phyloP scores from a whole-genome alignment of 1,140 invertebrate species.

The Limonius californicus region DNA sequence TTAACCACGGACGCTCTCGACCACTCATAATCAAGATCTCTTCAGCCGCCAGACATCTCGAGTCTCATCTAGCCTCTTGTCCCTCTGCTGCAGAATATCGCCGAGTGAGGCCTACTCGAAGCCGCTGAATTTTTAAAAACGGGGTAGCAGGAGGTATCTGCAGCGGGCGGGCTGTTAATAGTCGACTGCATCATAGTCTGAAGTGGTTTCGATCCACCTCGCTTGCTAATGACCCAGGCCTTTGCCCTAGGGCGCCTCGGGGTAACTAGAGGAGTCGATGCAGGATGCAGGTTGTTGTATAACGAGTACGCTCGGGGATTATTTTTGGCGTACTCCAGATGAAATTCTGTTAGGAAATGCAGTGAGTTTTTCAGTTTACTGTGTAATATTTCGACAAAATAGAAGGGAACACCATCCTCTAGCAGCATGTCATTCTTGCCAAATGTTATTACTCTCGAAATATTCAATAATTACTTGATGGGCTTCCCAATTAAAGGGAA shows the following conservation, averaged over 20 bases:
- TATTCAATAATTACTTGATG: too few relatives aligned
- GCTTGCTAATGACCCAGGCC: background rate
- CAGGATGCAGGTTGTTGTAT: too few relatives aligned
- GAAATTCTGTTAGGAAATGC: too few relatives aligned
- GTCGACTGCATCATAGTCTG: constrained; percentile 4
- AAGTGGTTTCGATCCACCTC: background rate
- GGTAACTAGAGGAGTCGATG: too few relatives aligned
- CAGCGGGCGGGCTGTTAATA: background rate
- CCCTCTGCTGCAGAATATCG: background rate
- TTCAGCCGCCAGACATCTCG: constrained; percentile 1
- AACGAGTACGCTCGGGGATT: too few relatives aligned
- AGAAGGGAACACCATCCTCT: too few relatives aligned
- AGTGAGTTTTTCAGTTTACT: too few relatives aligned
- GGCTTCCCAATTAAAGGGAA: too few relatives aligned
- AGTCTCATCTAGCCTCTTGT: background rate
- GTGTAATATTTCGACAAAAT: too few relatives aligned
- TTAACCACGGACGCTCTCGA: background rate
- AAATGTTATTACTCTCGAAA: too few relatives aligned
- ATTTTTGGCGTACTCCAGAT: too few relatives aligned
- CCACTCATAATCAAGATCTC: background rate
- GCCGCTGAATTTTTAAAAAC: constrained; percentile 1
- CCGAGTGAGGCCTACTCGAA: background rate
- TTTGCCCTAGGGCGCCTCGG: background rate
- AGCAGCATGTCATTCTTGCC: too few relatives aligned
- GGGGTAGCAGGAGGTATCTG: background rate